phyloP scores from a whole-genome alignment of 2,113 vertebrate genomes.

The Edolisoma coerulescens region DNA sequence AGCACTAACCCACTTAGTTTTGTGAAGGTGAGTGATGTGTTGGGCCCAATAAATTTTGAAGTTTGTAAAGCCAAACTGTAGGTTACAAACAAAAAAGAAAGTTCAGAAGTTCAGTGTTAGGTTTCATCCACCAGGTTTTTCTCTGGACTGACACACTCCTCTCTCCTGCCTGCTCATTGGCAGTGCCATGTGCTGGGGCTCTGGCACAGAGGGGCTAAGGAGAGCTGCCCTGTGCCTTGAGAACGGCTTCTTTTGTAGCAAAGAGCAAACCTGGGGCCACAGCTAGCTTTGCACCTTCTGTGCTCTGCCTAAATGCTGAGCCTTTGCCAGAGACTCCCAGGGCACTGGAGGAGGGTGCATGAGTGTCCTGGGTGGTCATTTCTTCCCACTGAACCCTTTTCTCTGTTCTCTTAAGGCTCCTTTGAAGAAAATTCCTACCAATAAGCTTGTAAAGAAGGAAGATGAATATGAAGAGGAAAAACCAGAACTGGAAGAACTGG shows the following conservation, averaged over 20 bases:
- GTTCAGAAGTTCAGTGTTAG: not conserved
- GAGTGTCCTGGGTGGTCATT: not conserved
- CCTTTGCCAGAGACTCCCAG: not conserved
- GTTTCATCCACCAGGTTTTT: not conserved
- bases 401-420: constrained; percentile 63
- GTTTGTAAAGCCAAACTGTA: not conserved
- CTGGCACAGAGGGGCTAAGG: not conserved
- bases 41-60: not conserved
- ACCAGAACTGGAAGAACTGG: constrained; percentile 86
- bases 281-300: not conserved
- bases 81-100: not conserved
- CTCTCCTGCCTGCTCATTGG: not conserved
- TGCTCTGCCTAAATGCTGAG: not conserved
- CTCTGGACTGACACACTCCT: not conserved
- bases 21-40: constrained; percentile 48
- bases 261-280: not conserved
- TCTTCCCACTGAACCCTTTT: not conserved
- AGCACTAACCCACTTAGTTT: constrained; percentile 29
- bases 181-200: not conserved
- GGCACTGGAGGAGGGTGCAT: not conserved
- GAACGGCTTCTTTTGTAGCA: not conserved
- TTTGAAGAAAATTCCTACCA: constrained; percentile 73
- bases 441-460: constrained; percentile 42
- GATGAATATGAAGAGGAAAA: constrained; percentile 84
- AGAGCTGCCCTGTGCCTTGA: not conserved